Conservation (phyloP, 2,113 vertebrate genomes). For the Edolisoma coerulescens region DNA sequence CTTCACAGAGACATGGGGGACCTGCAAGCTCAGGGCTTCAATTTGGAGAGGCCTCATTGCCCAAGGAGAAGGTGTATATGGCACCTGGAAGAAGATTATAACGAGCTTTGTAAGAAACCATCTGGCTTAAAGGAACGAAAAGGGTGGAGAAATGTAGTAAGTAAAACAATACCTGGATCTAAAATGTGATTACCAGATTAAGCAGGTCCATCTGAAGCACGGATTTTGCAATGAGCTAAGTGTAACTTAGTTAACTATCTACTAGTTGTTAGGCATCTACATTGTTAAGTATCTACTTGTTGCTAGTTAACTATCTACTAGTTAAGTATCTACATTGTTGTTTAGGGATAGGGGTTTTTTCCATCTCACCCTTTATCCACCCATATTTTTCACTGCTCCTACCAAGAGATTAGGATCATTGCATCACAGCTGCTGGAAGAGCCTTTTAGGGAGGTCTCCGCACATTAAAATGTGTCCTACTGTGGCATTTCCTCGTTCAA, state of each 20-base stretch:
- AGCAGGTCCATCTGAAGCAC: background rate
- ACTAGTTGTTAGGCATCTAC: background rate
- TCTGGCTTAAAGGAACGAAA: background rate
- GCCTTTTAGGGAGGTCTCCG: background rate
- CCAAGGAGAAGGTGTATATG: background rate
- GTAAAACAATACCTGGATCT: background rate
- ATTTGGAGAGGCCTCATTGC: background rate
- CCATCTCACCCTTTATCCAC: background rate
- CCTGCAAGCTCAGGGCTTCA: background rate
- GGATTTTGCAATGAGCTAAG: background rate
- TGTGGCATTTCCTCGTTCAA: background rate
- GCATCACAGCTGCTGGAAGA: background rate
- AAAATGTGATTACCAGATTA: background rate
- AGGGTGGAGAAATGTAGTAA: background rate
- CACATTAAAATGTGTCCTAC: background rate
- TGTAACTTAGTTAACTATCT: background rate
- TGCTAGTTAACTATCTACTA: background rate
- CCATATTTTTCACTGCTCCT: background rate
- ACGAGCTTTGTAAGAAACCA: background rate
- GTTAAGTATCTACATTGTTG: background rate
- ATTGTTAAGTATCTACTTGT: background rate
- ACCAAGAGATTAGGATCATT: background rate
- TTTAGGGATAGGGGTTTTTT: background rate
- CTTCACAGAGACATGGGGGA: rapidly evolving
- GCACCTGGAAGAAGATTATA: background rate